Evolutionary conservation across 2,113 vertebrate species (phyloP), one percentile per base, ranked within the genome.

Genomic region (Neolamprologus longior): DNA sequence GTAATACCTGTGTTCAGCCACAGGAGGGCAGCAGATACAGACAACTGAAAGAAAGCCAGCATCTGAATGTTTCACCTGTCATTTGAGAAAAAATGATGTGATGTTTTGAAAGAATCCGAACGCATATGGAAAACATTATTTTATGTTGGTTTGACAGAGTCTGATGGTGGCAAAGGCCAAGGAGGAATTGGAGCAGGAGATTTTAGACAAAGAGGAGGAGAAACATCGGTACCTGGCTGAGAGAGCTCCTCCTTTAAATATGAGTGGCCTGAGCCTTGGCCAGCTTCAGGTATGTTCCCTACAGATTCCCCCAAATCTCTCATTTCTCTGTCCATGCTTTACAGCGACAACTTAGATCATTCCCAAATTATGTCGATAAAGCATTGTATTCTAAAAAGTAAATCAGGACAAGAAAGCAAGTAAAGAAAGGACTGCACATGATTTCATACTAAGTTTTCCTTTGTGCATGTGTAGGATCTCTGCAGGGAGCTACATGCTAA

Each of bases 111-210:
- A 81, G 4, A 33, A 17, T 42, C 50, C 0, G 7, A 80, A 35
- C 3, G 3, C 19, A 50, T 54, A 6, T 54, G 50, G 12, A 80
- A 52, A 21, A n/a, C 45, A 3, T 35, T 21, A 35, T 37, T 80
- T 26, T 55, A 57, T 81, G 33, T 40, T 21, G 68, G 8, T 86
- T 35, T 83, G 37, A 11, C 88, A 99, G 98, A 99, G 98, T 94
- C 88, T 99, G 96, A 97, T 99, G 98, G 96, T 99, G 90, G 97
- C 98, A 81, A 99, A 98, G 88, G 98, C 98, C 1, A 98, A 98
- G 88, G 98, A 99, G 87, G 97, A 97, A 82, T 94, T 98, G 94
- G 98, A 98, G 3, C 97, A 98, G 91, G 98, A 99, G 90, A 93
- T 97, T 0, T 88, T 97, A 71, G 97, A 96, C 19, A 98, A 97